A percentile compares a stretch with the other conserved stretches of the same genome.
Evolutionary conservation across 2,888 invertebrate genomes (phyloP).

Genomic region (Escarpia spicata): DNA sequence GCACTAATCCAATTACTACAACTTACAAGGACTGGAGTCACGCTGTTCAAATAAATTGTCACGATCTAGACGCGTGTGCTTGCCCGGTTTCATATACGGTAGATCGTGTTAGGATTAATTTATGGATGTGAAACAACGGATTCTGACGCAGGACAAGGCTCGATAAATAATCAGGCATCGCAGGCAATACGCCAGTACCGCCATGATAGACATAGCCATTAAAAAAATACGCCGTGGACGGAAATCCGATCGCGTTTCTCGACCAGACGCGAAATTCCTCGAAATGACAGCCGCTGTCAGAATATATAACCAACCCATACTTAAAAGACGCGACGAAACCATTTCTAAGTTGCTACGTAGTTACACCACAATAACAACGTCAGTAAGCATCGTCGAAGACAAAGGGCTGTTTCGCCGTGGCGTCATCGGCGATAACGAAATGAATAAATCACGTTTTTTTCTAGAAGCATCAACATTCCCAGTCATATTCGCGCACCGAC

Average conservation of each 20-base stretch:
- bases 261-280: not conserved
- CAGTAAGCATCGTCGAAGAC: not conserved
- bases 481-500: not conserved
- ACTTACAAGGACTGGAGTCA: not conserved
- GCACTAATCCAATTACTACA: not conserved
- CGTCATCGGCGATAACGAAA: not conserved
- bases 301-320: not conserved
- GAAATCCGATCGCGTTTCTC: not conserved
- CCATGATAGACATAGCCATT: not conserved
- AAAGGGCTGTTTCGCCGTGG: not conserved
- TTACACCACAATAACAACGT: not conserved
- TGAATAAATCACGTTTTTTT: not conserved
- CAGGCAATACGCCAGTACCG: not conserved
- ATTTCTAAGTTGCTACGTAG: constrained; percentile 7
- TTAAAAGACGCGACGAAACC: not conserved
- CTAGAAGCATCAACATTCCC: constrained; percentile 16
- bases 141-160: not conserved
- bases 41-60: not conserved
- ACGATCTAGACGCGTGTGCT: not conserved
- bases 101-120: not conserved
- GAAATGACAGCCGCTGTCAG: constrained; percentile 16
- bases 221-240: not conserved
- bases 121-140: not conserved
- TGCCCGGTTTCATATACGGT: not conserved
- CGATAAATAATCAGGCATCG: not conserved